Evolutionary conservation across 2,113 vertebrate species (phyloP), one percentile per base, ranked within the genome.

Genomic region (Pitta sordida): DNA sequence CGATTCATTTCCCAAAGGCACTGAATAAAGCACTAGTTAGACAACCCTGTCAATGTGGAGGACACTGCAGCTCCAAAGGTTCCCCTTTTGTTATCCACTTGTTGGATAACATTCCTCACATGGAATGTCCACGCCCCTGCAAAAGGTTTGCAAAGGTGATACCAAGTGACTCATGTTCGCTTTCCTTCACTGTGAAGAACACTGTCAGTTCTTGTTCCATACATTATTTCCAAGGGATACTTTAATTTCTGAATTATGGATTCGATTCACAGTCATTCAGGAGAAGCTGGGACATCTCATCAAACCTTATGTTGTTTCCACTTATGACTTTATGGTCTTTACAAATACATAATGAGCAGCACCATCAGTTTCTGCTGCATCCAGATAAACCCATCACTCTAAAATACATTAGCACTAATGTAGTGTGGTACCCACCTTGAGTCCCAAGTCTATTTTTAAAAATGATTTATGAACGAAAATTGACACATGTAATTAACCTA

Each of bases 391-490:
- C 6, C 62, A 58, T 5, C 79, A 34, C 76, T 91, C 79, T 32
- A 39, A 96, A 94, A 46, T 22, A 67, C 17, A 88, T 94, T 67
- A 71, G 32, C 84, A 23, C 83, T 97, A 83, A 95, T 83, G 56
- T 6, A 63, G 26, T 58, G 17, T 53, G 39, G 36, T 91, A 88
- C 24, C 62, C 48, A 94, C 49, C 58, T 96, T 88, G 24, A 88
- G 41, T 94, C 74, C 64, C 80, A 90, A 51, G 44, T 59, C 65
- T 86, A 43, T 88, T 87, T 94, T 95, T 93, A 91, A 92, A 94
- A 91, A 88, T 95, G 70, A 95, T 94, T 96, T 94, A 96, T 92
- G 81, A 93, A 68, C 73, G 88, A 96, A 91, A 95, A 88, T 68
- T 90, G 68, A 93, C 94, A 88, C 7, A 67, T 10, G 3, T 84